phyloP scores from a whole-genome alignment of 2,888 invertebrate species.

The Arenicola marina region DNA sequence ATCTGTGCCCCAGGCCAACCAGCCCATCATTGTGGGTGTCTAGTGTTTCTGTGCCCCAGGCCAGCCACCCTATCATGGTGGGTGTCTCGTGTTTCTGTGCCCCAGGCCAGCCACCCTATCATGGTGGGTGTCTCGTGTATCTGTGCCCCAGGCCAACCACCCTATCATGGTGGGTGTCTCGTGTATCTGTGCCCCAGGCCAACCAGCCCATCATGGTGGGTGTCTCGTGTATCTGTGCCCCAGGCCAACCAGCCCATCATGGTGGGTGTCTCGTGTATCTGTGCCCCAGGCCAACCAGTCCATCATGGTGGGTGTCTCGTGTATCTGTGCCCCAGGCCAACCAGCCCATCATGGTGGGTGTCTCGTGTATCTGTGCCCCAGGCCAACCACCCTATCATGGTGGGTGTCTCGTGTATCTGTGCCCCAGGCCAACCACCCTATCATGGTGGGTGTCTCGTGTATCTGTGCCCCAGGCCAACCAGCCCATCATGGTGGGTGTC shows the following conservation, averaged over 20 bases:
- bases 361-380: neutral
- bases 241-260: conserved; percentile 95
- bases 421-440: conserved; percentile 96
- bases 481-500: conserved; percentile 84
- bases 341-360: conserved; percentile 88
- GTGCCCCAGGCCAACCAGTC: too few species aligned
- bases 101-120: conserved; percentile 95
- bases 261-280: conserved; percentile 64
- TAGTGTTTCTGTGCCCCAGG: neutral
- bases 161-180: conserved; percentile 80
- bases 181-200: too few species aligned
- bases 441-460: conserved; percentile 71
- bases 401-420: conserved; percentile 51
- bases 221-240: neutral
- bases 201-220: conserved; percentile 91
- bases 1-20: too few species aligned
- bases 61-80: conserved; percentile 95
- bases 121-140: conserved; percentile 68
- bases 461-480: too few species aligned
- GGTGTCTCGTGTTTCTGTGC: neutral
- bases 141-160: too few species aligned
- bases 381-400: conserved; percentile 96
- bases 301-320: conserved; percentile 74
- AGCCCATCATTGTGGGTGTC: conserved; percentile 84
- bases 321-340: too few species aligned